These are phyloP conservation scores for Hylomyscus alleni DNA, from an alignment of 2,797 vertebrate species.

Conservation along the genomic window DNA sequence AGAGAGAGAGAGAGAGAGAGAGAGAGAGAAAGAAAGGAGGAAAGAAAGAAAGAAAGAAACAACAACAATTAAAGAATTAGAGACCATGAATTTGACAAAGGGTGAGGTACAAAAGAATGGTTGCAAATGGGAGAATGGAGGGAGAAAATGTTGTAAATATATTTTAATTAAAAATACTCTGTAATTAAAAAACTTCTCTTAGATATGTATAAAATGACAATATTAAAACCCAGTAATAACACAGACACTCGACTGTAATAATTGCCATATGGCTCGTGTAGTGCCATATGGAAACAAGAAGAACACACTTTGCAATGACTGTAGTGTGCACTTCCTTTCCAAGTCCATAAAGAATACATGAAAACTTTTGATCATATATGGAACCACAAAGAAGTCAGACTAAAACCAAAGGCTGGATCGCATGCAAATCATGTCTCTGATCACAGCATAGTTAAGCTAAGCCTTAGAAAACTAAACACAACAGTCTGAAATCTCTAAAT, in stretches of 20 bases:
- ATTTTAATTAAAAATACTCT: background rate
- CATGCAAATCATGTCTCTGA: background rate
- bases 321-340: background rate
- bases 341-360: background rate
- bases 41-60: no score
- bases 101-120: background rate
- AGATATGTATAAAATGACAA: background rate
- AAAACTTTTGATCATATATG: background rate
- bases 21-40: no score
- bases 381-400: slow-evolving; percentile 28
- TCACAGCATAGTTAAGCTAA: background rate
- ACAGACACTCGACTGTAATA: background rate
- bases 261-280: background rate
- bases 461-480: slow-evolving; percentile 10
- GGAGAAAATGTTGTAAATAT: background rate
- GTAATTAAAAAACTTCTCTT: background rate
- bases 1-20: no score
- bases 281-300: background rate
- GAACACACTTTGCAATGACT: background rate
- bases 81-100: background rate
- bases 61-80: background rate
- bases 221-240: background rate
- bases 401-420: slow-evolving; percentile 7
- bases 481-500: background rate
- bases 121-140: background rate